A percentile compares a stretch with the other conserved stretches of the same genome.
These are phyloP conservation scores for Apotomis turbidana DNA, from an alignment of 2,888 invertebrate genomes.

Conservation along the genomic window DNA sequence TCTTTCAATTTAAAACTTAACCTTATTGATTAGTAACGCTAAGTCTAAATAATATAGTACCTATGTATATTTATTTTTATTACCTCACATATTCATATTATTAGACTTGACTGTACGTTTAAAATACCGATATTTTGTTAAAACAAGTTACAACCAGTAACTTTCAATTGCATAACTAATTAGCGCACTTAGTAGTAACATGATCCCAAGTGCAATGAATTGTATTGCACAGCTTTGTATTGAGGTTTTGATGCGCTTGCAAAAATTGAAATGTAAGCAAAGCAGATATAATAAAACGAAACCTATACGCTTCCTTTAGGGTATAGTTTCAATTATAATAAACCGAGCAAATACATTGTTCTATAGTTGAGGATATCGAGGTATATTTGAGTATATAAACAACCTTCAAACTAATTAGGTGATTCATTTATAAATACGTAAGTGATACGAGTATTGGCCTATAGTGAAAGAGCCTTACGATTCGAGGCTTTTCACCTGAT, in stretches of 20 bases:
- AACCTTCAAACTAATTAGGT: neutral
- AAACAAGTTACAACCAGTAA: slow-evolving; percentile 3
- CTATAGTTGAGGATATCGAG: neutral
- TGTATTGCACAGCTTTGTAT: slow-evolving; percentile 3
- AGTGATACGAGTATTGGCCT: neutral
- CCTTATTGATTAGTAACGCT: neutral
- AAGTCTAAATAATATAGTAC: neutral
- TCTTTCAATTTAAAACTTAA: neutral
- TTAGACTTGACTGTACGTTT: slow-evolving; percentile 15
- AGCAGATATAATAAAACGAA: neutral
- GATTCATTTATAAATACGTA: slow-evolving; percentile 1
- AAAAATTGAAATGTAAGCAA: neutral
- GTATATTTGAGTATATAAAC: slow-evolving; percentile 5
- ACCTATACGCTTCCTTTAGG: neutral
- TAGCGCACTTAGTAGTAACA: slow-evolving; percentile 5
- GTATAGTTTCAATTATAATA: slow-evolving; percentile 4
- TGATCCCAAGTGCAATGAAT: neutral
- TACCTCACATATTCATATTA: neutral
- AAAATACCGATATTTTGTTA: neutral
- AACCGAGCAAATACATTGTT: slow-evolving; percentile 2
- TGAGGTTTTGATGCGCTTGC: slow-evolving; percentile 2
- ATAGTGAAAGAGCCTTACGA: neutral
- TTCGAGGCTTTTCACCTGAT: neutral
- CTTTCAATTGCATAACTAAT: slow-evolving; percentile 7
- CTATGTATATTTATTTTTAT: too few relatives aligned